phyloP scores from a whole-genome alignment of 1,140 invertebrate genomes.

The Diprion similis region DNA sequence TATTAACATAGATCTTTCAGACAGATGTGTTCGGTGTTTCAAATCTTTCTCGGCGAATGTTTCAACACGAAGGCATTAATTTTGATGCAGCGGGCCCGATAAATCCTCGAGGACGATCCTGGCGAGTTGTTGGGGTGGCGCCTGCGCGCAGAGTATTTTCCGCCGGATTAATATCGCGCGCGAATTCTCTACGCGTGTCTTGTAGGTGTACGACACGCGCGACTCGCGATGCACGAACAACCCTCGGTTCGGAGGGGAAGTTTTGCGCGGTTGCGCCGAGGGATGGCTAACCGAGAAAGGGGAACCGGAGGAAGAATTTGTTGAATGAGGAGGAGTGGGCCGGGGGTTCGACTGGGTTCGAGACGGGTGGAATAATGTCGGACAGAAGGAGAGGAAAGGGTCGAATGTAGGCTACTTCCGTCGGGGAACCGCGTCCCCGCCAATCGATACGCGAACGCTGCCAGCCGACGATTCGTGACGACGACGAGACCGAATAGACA shows the following conservation, averaged over 20 bases:
- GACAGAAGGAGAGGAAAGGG: slow-evolving; percentile 35
- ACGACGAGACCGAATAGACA: background rate
- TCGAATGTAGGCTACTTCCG: slow-evolving; percentile 55
- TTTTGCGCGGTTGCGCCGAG: slow-evolving; percentile 15
- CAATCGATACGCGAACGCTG: slow-evolving; percentile 53
- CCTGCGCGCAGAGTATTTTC: background rate
- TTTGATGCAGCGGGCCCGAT: too few relatives aligned
- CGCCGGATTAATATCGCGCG: background rate
- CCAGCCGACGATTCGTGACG: slow-evolving; percentile 5
- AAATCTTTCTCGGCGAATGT: too few relatives aligned
- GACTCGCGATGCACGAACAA: background rate
- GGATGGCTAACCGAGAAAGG: background rate
- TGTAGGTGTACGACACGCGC: too few relatives aligned
- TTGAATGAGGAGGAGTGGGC: slow-evolving; percentile 48
- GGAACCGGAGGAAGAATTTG: slow-evolving; percentile 34
- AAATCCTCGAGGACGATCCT: background rate
- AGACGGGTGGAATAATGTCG: slow-evolving; percentile 3
- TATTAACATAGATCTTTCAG: too few relatives aligned
- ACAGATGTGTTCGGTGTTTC: too few relatives aligned
- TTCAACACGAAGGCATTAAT: too few relatives aligned
- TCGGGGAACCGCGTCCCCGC: slow-evolving; percentile 52
- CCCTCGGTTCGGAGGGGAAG: slow-evolving; percentile 23
- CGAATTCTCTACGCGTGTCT: background rate
- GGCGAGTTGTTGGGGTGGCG: background rate
- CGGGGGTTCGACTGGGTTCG: slow-evolving; percentile 24